Evolutionary conservation across 2,113 vertebrate genomes (phyloP), one percentile per base, ranked within the genome.

Genomic region (Carollia perspicillata): DNA sequence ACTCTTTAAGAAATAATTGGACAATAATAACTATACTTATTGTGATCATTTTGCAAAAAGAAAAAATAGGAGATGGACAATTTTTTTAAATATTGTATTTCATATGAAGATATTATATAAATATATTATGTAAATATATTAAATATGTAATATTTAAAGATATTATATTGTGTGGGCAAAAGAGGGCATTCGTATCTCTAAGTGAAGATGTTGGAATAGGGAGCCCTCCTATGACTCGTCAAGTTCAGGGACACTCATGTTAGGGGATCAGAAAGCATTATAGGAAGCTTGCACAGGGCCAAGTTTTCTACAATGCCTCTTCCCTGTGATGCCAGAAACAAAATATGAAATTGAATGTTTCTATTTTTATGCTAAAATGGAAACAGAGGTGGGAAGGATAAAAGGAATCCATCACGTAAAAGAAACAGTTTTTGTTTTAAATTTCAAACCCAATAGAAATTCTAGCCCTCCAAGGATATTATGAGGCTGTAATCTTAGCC

Each of bases 311-410:
- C 65, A 68, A 49, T 30, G 87, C 94, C 35, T 96, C 94, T 91
- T 96, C 77, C 55, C 90, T 97, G 86, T 40, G 68, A 96, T 72
- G 88, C 93, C 94, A 96, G 97, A 98, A 98, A 97, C 65, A 90
- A 97, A 95, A 97, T 87, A 96, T 1, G 12, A 97, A 97, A 95
- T 92, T 78, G 68, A 94, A 77, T 90, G 93, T 97, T 98, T 98
- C 97, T 98, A 97, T 97, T 98, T 98, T 98, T 98, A 97, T 95
- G 88, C 90, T 97, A 97, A 98, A 98, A 98, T 97, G 89, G 96
- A 98, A 98, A 97, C 96, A 97, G 96, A 97, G 97, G 96, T 98
- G 97, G 96, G 95, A 98, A 97, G 96, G 78, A 95, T 7, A 88
- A 1, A 18, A 98, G 95, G 96, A 98, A 98, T 97, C 95, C 96